phyloP scores from a whole-genome alignment of 2,888 invertebrate species.

The Sylvicola cinctus region DNA sequence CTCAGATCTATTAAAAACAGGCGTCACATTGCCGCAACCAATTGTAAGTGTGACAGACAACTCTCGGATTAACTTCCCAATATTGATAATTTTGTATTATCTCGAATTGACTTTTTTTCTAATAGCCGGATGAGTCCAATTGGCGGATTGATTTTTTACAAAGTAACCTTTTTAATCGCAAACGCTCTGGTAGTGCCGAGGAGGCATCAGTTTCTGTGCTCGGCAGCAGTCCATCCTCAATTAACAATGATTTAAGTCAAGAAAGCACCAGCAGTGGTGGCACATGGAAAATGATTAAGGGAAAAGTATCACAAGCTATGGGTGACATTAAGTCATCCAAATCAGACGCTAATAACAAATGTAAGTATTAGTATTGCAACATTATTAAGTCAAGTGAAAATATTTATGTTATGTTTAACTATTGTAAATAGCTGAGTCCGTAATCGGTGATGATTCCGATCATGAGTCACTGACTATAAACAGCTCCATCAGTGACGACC shows the following conservation, averaged over 20 bases:
- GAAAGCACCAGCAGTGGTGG: constrained; percentile 5
- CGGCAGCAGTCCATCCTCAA: constrained; percentile 16
- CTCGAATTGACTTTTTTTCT: too few relatives aligned
- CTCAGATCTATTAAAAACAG: too few relatives aligned
- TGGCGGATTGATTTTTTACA: constrained; percentile 23
- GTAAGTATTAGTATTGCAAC: constrained; percentile 1
- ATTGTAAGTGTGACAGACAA: too few relatives aligned
- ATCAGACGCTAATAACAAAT: constrained; percentile 5
- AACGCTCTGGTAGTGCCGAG: too few relatives aligned
- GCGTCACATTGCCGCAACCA: too few relatives aligned
- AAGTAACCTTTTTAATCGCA: too few relatives aligned
- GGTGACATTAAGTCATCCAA: constrained; percentile 25
- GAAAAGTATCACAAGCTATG: constrained; percentile 23
- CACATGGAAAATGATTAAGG: constrained; percentile 24
- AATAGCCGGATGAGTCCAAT: constrained; percentile 22
- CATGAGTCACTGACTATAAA: constrained; percentile 16
- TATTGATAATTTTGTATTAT: too few relatives aligned
- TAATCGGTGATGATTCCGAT: constrained; percentile 21
- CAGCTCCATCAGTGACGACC: constrained; percentile 17
- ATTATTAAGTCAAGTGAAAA: too few relatives aligned
- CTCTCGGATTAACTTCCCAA: too few relatives aligned
- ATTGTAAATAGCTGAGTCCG: too few relatives aligned
- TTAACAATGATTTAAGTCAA: neutral
- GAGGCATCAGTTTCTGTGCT: constrained; percentile 22
- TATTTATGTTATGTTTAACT: too few relatives aligned